Conservation (phyloP, 2,113 vertebrate species). For the Pygathrix nemaeus region DNA sequence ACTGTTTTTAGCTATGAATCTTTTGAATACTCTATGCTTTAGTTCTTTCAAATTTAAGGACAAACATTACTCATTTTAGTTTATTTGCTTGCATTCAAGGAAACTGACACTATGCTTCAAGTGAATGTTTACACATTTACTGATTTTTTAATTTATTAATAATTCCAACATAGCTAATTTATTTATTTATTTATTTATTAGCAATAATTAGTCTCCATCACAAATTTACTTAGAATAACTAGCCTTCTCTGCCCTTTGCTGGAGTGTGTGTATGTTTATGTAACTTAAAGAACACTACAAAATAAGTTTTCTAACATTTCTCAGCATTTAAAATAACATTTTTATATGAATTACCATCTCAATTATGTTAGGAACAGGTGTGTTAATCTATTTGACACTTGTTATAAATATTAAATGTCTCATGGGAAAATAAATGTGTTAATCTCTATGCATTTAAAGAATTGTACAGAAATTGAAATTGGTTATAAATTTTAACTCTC, state of each 20-base stretch:
- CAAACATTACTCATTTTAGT: background rate
- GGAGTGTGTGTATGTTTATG: background rate
- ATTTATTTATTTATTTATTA: background rate
- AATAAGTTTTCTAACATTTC: background rate
- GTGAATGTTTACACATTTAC: background rate
- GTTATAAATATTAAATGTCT: background rate
- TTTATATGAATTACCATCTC: background rate
- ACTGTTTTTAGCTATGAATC: background rate
- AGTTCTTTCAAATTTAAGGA: background rate
- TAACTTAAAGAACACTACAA: background rate
- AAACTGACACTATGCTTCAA: background rate
- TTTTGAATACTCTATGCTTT: background rate
- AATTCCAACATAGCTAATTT: background rate
- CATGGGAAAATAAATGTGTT: background rate
- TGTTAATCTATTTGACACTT: background rate
- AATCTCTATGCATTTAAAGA: background rate
- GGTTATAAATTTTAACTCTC: background rate
- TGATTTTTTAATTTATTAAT: conserved; percentile 12
- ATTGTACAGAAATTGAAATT: background rate
- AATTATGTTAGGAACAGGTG: background rate
- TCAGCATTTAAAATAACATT: background rate
- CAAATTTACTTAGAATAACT: background rate
- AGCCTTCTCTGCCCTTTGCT: background rate
- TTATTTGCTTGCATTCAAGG: background rate
- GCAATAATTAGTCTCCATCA: background rate